Conservation (phyloP, 2,797 vertebrate species). For the Tadarida brasiliensis region DNA sequence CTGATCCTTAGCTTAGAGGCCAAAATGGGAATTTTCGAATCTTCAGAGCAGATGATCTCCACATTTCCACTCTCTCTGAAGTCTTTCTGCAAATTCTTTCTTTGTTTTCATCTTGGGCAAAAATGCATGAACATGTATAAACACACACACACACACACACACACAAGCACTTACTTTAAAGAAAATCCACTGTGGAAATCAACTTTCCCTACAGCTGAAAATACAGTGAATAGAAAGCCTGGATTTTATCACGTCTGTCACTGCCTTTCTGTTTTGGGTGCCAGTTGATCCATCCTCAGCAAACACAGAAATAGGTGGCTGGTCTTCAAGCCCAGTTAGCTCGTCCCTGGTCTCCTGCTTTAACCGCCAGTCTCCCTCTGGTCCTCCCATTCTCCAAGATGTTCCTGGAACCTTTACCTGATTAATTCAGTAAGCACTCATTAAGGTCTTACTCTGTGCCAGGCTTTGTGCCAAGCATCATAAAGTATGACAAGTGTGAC, state of each 20-base stretch:
- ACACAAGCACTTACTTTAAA: background rate
- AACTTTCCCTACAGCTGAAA: background rate
- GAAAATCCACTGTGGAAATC: background rate
- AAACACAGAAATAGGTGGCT: background rate
- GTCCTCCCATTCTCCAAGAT: background rate
- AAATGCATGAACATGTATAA: background rate
- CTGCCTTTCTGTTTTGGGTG: background rate
- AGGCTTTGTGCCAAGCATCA: background rate
- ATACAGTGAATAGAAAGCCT: background rate
- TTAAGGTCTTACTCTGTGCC: background rate
- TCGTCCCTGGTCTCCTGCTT: background rate
- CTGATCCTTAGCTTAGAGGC: background rate
- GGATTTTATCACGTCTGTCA: background rate
- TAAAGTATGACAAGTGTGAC: background rate
- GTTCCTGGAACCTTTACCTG: background rate
- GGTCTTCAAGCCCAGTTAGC: background rate
- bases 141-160: background rate
- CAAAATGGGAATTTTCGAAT: background rate
- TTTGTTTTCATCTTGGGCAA: constrained; percentile 32
- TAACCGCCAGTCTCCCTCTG: background rate
- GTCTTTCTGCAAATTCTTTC: constrained; percentile 32
- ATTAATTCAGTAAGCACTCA: background rate
- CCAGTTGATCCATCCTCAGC: background rate
- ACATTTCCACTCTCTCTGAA: background rate
- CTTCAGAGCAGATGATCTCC: background rate